These are phyloP conservation scores for Poeciliopsis gracilis DNA, from an alignment of 2,797 vertebrate species.

Conservation along the genomic window DNA sequence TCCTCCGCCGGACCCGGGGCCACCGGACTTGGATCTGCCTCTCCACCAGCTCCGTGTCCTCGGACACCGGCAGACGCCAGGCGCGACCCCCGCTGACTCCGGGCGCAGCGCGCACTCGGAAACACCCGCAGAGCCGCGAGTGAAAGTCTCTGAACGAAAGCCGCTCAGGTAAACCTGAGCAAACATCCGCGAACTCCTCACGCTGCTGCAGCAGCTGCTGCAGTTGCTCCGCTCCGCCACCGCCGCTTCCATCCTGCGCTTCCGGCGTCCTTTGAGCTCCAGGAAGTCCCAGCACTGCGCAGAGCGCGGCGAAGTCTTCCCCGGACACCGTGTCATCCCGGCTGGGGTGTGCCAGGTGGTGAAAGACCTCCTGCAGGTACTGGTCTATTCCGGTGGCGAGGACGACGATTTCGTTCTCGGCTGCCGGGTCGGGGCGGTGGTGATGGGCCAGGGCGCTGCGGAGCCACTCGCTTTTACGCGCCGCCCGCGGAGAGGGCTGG, in stretches of 20 bases:
- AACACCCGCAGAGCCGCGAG: slow-evolving; percentile 79
- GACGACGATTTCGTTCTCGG: slow-evolving; percentile 81
- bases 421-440: slow-evolving; percentile 66
- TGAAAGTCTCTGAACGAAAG: slow-evolving; percentile 82
- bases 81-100: slow-evolving; percentile 22
- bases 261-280: slow-evolving; percentile 9
- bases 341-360: slow-evolving; percentile 75
- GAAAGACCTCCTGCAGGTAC: slow-evolving; percentile 85
- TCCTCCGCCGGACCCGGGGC: slow-evolving; percentile 76
- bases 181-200: slow-evolving; percentile 61
- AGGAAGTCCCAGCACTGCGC: slow-evolving; percentile 73
- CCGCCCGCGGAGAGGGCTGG: slow-evolving; percentile 46
- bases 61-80: slow-evolving; percentile 70
- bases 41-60: slow-evolving; percentile 82
- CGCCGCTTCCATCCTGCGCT: background rate
- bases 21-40: slow-evolving; percentile 78
- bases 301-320: slow-evolving; percentile 79
- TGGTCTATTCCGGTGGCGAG: slow-evolving; percentile 83
- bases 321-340: slow-evolving; percentile 71
- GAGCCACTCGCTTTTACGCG: slow-evolving; percentile 81
- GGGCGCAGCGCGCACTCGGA: slow-evolving; percentile 61
- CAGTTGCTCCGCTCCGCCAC: background rate
- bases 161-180: slow-evolving; percentile 57
- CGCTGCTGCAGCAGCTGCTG: background rate
- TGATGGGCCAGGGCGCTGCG: slow-evolving; percentile 78